Evolutionary conservation across 2,113 vertebrate genomes (phyloP), one percentile per base, ranked within the genome.

Genomic region (Rhynchopsitta pachyrhyncha): DNA sequence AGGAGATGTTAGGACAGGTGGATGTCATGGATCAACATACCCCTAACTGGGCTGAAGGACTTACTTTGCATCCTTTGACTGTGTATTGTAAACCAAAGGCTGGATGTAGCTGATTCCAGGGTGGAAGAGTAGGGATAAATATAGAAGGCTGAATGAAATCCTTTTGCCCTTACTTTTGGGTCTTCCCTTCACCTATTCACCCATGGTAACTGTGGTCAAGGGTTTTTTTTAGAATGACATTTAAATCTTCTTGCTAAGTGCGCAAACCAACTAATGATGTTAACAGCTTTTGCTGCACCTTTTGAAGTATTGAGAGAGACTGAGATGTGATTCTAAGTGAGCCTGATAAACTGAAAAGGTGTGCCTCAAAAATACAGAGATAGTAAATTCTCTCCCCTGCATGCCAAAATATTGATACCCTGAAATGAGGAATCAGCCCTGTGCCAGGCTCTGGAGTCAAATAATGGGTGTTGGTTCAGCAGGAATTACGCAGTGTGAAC

Each of bases 401-500:
- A 29, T 8, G 4, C 17, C 44, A 77, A 59, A 84, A 44, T 62
- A 28, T 1, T 4, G 39, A 69, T 59, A 74, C 7, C 10, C n/a
- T 62, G 41, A 77, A 76, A 39, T 46, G 69, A 76, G 67, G 14
- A 79, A 63, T 47, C 44, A 33, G 57, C 14, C 29, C 31, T 0
- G 0, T 4, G 5, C 47, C 23, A 35, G 42, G 33, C 52, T 73
- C 42, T 44, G 47, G 29, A 15, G 9, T 19, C 3, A 2, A 13
- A 17, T 19, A 11, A 67, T n/a, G 52, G 27, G 16, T 52, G n/a
- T 39, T 10, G 25, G 13, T 62, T 70, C 2, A 9, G 33, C 7
- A 35, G 23, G 17, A 66, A 17, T 55, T 6, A 16, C 0, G 1
- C 5, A 13, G 47, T 2, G 3, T 60, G 52, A 70, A 13, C 29